A percentile compares a stretch with the other conserved stretches of the same genome.
Evolutionary conservation across 1,140 invertebrate species (phyloP).

Genomic region (Oppia nitens): DNA sequence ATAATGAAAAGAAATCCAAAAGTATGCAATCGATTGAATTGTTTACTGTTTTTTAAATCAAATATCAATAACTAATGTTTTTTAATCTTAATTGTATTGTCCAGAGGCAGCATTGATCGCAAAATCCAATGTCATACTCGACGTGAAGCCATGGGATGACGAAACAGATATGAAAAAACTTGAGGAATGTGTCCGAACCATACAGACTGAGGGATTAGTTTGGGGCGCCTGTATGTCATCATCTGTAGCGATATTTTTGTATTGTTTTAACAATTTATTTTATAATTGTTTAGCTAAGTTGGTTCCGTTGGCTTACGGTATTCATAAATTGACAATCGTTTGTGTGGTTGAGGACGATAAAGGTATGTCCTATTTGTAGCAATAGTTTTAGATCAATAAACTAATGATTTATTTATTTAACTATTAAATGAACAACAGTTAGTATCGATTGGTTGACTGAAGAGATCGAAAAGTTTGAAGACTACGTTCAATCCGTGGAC

Average conservation of each 20-base stretch:
- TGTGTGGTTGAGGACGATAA: slow-evolving; percentile 92
- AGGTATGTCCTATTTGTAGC: slow-evolving; percentile 14
- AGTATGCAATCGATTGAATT: slow-evolving; percentile 9
- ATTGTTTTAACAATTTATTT: background rate
- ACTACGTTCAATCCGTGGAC: slow-evolving; percentile 76
- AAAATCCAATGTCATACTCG: slow-evolving; percentile 82
- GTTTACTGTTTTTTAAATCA: background rate
- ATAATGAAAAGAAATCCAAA: slow-evolving; percentile 63
- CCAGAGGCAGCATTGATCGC: slow-evolving; percentile 55
- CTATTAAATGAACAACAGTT: slow-evolving; percentile 29
- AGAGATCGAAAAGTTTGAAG: slow-evolving; percentile 64
- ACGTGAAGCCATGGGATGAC: slow-evolving; percentile 97
- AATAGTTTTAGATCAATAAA: background rate
- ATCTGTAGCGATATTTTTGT: background rate
- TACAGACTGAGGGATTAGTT: slow-evolving; percentile 64
- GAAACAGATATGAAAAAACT: slow-evolving; percentile 79
- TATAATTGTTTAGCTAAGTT: slow-evolving; percentile 41
- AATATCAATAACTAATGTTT: background rate
- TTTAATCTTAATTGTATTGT: background rate
- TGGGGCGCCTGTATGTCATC: slow-evolving; percentile 60
- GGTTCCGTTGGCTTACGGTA: slow-evolving; percentile 82
- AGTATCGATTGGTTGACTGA: slow-evolving; percentile 73
- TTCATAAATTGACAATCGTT: slow-evolving; percentile 80
- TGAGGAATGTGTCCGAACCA: slow-evolving; percentile 59
- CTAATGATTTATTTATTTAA: background rate